Evolutionary conservation across 2,113 vertebrate genomes (phyloP).

Genomic region (Oncorhynchus keta): DNA sequence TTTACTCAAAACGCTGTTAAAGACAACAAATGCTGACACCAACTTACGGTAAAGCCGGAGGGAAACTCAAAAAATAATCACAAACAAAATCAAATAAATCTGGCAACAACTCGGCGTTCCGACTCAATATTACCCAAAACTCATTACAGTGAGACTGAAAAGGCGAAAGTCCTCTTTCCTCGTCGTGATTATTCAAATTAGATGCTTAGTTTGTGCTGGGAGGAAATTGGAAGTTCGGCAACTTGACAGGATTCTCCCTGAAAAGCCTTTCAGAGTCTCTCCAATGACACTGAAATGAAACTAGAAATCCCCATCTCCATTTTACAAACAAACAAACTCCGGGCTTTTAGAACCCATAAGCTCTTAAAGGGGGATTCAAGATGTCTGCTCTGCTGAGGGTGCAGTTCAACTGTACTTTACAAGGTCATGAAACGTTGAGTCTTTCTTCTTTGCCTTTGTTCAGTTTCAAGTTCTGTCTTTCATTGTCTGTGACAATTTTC

Average conservation of each 20-base stretch:
- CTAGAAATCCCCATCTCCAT: conserved; percentile 27
- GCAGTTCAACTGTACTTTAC: conserved; percentile 30
- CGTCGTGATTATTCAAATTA: conserved; percentile 55
- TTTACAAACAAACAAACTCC: conserved; percentile 23
- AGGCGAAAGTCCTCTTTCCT: conserved; percentile 17
- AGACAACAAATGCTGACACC: not conserved
- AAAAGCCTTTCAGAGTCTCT: conserved; percentile 32
- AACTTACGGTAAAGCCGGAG: not conserved
- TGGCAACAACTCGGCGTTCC: not conserved
- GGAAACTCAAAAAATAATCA: not conserved
- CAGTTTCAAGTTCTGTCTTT: no score
- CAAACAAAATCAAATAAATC: not conserved
- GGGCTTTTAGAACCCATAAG: conserved; percentile 40
- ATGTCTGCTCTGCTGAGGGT: conserved; percentile 53
- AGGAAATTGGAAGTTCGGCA: conserved; percentile 48
- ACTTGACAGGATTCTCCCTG: conserved; percentile 32
- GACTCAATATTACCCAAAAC: not conserved
- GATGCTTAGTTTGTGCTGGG: conserved; percentile 46
- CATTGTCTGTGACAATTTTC: no score
- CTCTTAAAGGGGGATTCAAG: conserved; percentile 38
- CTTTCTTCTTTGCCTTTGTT: no score
- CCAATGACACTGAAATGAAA: conserved; percentile 37
- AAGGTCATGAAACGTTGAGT: conserved; percentile 5
- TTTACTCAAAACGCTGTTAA: not conserved
- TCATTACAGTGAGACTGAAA: not conserved